These are phyloP conservation scores for Melanotaenia trifasciata DNA, from an alignment of 2,797 vertebrate genomes.

Conservation along the genomic window DNA sequence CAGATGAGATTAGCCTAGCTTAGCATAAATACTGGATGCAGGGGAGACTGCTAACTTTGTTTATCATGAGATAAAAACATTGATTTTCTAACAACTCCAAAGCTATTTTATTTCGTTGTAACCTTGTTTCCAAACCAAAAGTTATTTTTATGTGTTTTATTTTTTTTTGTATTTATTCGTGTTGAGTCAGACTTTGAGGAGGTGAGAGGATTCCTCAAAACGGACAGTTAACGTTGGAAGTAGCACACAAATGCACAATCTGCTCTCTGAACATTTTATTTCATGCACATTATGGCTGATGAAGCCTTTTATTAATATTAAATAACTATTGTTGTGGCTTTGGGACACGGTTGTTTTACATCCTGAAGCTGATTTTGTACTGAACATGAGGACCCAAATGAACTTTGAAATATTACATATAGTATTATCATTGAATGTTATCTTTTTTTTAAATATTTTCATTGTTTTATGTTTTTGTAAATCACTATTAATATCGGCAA, in stretches of 20 bases:
- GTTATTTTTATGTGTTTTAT: neutral
- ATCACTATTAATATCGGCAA: neutral
- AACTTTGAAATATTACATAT: neutral
- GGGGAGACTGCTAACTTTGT: neutral
- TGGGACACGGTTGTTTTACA: neutral
- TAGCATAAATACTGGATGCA: neutral
- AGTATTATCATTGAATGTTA: neutral
- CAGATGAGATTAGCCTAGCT: neutral
- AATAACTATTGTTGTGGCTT: neutral
- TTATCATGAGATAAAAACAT: neutral
- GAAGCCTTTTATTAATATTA: neutral
- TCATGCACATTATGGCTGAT: neutral
- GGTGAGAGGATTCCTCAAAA: neutral
- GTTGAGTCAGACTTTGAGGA: neutral
- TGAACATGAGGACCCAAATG: neutral
- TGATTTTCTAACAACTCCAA: neutral
- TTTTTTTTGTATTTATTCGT: neutral
- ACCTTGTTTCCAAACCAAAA: neutral
- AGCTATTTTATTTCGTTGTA: neutral
- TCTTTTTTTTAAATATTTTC: neutral
- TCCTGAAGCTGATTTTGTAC: neutral
- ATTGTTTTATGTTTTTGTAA: conserved; percentile 1
- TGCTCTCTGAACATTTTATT: neutral
- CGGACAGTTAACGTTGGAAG: neutral
- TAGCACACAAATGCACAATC: neutral